A percentile compares a stretch with the other conserved stretches of the same genome.
Conservation (phyloP, 2,113 vertebrate genomes). For the Pungitius pungitius region DNA sequence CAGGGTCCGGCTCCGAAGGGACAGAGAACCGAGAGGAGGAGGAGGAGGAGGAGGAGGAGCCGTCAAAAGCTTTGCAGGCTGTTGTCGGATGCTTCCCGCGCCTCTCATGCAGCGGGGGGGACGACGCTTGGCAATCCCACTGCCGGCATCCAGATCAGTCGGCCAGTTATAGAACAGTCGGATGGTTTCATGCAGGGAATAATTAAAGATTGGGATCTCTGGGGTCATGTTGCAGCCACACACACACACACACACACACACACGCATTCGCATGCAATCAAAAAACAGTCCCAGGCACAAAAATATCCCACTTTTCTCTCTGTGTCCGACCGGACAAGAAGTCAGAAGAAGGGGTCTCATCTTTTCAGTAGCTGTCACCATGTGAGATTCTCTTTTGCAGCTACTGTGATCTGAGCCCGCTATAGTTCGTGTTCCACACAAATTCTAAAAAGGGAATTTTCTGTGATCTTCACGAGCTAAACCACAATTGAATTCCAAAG, state of each 20-base stretch:
- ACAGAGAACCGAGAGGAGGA: slow-evolving; percentile 38
- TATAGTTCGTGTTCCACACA: slow-evolving; percentile 41
- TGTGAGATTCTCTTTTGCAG: slow-evolving; percentile 32
- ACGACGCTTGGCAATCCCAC: slow-evolving; percentile 34
- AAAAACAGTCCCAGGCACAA: slow-evolving; percentile 18
- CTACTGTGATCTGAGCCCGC: slow-evolving; percentile 24
- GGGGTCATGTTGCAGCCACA: slow-evolving; percentile 25
- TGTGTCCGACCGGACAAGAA: slow-evolving; percentile 14
- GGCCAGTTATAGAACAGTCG: slow-evolving; percentile 30
- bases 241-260: neutral
- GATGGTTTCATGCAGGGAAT: slow-evolving; percentile 34
- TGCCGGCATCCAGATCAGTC: slow-evolving; percentile 48
- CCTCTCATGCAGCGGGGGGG: slow-evolving; percentile 46
- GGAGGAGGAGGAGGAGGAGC: slow-evolving; percentile 26
- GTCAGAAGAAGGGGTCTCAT: slow-evolving; percentile 29
- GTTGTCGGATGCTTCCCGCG: slow-evolving; percentile 46
- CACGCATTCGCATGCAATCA: neutral
- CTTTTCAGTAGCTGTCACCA: slow-evolving; percentile 43
- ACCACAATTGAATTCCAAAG: slow-evolving; percentile 29
- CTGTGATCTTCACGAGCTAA: slow-evolving; percentile 48
- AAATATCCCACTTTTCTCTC: slow-evolving; percentile 16
- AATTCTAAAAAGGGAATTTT: slow-evolving; percentile 37
- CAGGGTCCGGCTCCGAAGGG: slow-evolving; percentile 37
- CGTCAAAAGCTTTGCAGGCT: slow-evolving; percentile 47
- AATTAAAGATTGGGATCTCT: slow-evolving; percentile 25